Evolutionary conservation across 2,113 vertebrate species (phyloP), one percentile per base, ranked within the genome.

Genomic region (Hippoglossus stenolepis): DNA sequence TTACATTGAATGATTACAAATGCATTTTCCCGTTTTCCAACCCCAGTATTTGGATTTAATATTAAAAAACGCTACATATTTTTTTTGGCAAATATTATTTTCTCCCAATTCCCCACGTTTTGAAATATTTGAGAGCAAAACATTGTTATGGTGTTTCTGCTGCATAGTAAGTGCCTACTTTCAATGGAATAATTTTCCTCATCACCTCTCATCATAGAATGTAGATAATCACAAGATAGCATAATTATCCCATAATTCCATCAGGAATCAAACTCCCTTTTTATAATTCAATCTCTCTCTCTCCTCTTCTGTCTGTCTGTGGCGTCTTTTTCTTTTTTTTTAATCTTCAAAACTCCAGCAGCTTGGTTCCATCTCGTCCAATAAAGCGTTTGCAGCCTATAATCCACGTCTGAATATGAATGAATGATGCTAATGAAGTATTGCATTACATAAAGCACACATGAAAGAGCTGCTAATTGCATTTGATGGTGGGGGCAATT

Each of bases 361-460:
- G 96, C 95, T 96, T 96, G 95, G 95, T 96, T 96, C 97, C 96
- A 96, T 97, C 96, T 95, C 91, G 92, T 95, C 97, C 97, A 98
- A 98, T 97, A 97, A 98, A 97, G 95, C 97, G 96, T 96, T 95
- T 97, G 96, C 95, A 96, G 96, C 95, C 96, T 95, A 95, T 98
- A 99, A 99, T 99, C 96, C 96, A 95, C 90, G 95, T 95, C 95
- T 96, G 97, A 97, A 98, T 97, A 95, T 97, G 96, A 99, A 98
- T 98, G 97, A 98, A 98, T 97, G 96, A 97, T 98, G 96, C 97
- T 98, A 98, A 98, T 99, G 97, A 99, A 98, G 96, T 99, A 98
- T 97, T 98, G 97, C 97, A 96, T 99, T 99, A 97, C 96, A 98
- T 97, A 98, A 99, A 98, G 96, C 94, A 95, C 96, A 97, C 97